Conservation (phyloP, 2,888 invertebrate genomes). For the Ischnura elegans region DNA sequence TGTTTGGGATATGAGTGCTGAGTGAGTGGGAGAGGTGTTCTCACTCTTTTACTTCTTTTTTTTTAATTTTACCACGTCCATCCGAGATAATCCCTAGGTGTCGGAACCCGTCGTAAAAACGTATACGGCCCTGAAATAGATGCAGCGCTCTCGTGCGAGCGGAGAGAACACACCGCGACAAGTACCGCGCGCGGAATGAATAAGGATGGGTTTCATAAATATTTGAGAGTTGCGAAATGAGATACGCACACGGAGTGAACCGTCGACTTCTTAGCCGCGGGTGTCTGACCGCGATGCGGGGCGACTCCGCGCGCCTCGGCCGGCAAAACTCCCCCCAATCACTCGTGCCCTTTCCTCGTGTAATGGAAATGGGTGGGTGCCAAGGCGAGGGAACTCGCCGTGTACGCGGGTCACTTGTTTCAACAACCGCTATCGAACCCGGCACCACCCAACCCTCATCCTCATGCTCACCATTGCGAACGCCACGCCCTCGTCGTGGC, state of each 20-base stretch:
- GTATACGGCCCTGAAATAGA: conserved; percentile 1
- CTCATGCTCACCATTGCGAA: conserved; percentile 17
- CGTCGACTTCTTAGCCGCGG: conserved; percentile 1
- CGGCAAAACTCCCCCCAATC: background rate
- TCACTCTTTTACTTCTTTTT: too few relatives aligned
- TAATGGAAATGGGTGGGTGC: conserved; percentile 29
- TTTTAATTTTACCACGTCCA: background rate
- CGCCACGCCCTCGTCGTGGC: conserved; percentile 7
- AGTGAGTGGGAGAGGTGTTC: background rate
- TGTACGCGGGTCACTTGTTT: background rate
- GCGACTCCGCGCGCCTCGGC: background rate
- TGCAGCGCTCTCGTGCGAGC: background rate
- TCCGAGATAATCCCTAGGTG: background rate
- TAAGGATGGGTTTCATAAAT: conserved; percentile 48
- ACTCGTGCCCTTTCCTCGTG: background rate
- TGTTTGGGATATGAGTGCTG: background rate
- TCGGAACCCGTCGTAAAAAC: conserved; percentile 13
- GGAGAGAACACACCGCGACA: background rate
- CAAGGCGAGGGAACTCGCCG: conserved; percentile 28
- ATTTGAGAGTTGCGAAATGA: conserved; percentile 36
- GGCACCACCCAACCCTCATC: conserved; percentile 32
- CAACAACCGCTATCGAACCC: conserved; percentile 26
- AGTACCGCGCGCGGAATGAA: background rate
- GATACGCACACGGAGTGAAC: background rate
- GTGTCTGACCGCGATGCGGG: background rate